phyloP scores from a whole-genome alignment of 2,113 vertebrate species.

The Colaptes auratus region DNA sequence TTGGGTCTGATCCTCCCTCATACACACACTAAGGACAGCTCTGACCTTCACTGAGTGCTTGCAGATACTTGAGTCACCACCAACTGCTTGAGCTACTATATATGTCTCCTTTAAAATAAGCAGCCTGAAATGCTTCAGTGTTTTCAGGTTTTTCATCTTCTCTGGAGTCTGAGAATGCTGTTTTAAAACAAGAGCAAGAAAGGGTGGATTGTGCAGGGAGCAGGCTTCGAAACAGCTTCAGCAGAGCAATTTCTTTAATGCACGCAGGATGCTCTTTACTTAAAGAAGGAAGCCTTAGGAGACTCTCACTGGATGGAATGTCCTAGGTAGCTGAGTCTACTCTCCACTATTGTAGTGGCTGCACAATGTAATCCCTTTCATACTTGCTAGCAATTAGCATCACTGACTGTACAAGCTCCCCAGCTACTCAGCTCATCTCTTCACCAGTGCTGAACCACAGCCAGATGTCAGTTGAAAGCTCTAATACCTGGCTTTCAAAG shows the following conservation, averaged over 20 bases:
- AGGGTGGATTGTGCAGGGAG: neutral
- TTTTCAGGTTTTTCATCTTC: neutral
- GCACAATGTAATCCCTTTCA: neutral
- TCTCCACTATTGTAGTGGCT: neutral
- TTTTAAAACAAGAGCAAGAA: neutral
- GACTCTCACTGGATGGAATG: neutral
- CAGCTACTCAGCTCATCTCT: neutral
- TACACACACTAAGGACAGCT: neutral
- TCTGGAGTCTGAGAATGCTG: neutral
- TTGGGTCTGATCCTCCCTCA: neutral
- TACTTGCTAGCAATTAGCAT: constrained; percentile 2
- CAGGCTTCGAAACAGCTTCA: neutral
- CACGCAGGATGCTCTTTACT: neutral
- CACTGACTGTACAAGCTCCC: neutral
- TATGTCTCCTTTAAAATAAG: neutral
- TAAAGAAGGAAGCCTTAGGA: neutral
- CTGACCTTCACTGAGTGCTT: neutral
- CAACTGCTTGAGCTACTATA: neutral
- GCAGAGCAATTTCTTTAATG: neutral
- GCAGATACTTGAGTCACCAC: neutral
- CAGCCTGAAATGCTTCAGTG: neutral
- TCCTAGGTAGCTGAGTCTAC: neutral
- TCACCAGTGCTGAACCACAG: neutral
- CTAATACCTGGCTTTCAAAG: neutral
- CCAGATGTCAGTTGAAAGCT: constrained; percentile 1